Conservation (phyloP, 2,888 invertebrate genomes). For the Barypeithes pellucidus region DNA sequence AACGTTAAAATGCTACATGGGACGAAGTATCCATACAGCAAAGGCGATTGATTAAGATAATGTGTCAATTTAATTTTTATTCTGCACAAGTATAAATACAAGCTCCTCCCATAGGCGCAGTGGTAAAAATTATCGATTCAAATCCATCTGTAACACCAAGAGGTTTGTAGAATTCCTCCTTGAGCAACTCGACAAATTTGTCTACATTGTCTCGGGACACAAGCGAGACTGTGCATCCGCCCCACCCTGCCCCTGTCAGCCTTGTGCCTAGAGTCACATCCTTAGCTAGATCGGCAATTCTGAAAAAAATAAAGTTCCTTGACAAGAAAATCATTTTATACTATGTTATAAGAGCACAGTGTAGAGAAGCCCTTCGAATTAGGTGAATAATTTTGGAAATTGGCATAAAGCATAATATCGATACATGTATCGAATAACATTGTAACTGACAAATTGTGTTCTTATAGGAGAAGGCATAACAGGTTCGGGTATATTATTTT, state of each 20-base stretch:
- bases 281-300: constrained; percentile 80
- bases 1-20: too few species aligned
- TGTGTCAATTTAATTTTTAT: neutral
- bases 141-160: constrained; percentile 72
- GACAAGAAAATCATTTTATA: too few species aligned
- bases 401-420: too few species aligned
- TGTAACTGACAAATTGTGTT: too few species aligned
- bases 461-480: too few species aligned
- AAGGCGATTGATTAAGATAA: too few species aligned
- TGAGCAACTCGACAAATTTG: constrained; percentile 80
- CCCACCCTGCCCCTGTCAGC: constrained; percentile 98
- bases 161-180: constrained; percentile 79
- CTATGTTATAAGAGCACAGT: too few species aligned
- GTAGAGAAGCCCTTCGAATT: too few species aligned
- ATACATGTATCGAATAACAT: too few species aligned
- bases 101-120: constrained; percentile 80
- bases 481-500: too few species aligned
- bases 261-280: constrained; percentile 83
- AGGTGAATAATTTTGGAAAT: too few species aligned
- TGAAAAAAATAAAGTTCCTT: constrained; percentile 45
- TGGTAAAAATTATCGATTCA: constrained; percentile 74
- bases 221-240: constrained; percentile 95
- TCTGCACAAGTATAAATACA: constrained; percentile 60
- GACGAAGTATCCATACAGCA: too few species aligned
- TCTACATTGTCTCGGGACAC: constrained; percentile 79